A percentile compares a stretch with the other conserved stretches of the same genome.
Evolutionary conservation across 2,888 invertebrate genomes (phyloP).

Genomic region (Eupithecia insigniata): DNA sequence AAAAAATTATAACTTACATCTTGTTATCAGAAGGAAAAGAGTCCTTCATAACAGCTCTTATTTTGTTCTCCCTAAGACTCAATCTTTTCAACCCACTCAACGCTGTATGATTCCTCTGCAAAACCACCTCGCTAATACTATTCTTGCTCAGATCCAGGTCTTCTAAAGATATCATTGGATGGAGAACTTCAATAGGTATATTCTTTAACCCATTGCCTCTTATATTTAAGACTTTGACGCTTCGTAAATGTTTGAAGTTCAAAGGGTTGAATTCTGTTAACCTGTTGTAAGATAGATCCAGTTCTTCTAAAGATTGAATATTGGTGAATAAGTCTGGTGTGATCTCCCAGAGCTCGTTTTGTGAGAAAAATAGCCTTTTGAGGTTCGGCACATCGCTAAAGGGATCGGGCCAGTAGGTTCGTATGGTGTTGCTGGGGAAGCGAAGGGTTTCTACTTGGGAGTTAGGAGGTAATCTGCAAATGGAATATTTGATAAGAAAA

Average conservation of each 20-base stretch:
- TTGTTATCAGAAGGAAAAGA: conserved; percentile 70
- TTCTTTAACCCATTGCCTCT: conserved; percentile 74
- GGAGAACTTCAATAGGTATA: conserved; percentile 70
- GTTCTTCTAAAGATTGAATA: conserved; percentile 67
- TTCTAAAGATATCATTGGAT: conserved; percentile 68
- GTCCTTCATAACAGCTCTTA: conserved; percentile 70
- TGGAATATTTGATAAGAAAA: background rate
- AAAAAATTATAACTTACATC: no score
- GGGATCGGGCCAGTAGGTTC: conserved; percentile 77
- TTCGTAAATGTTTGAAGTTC: conserved; percentile 68
- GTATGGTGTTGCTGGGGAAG: conserved; percentile 75
- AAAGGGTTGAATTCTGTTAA: conserved; percentile 68
- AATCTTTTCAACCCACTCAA: conserved; percentile 69
- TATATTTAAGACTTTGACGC: conserved; percentile 73
- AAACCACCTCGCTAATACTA: conserved; percentile 65
- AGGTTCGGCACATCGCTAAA: conserved; percentile 71
- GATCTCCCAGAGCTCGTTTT: conserved; percentile 75
- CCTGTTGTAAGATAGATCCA: conserved; percentile 83
- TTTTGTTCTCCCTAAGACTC: conserved; percentile 79
- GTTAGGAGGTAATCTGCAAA: conserved; percentile 76
- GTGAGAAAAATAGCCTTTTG: conserved; percentile 75
- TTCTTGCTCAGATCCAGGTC: conserved; percentile 81
- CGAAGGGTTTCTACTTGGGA: conserved; percentile 69
- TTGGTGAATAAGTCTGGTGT: conserved; percentile 78
- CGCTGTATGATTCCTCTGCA: conserved; percentile 63